These are phyloP conservation scores for Therioaphis trifolii DNA, from an alignment of 2,888 invertebrate species.

Conservation along the genomic window DNA sequence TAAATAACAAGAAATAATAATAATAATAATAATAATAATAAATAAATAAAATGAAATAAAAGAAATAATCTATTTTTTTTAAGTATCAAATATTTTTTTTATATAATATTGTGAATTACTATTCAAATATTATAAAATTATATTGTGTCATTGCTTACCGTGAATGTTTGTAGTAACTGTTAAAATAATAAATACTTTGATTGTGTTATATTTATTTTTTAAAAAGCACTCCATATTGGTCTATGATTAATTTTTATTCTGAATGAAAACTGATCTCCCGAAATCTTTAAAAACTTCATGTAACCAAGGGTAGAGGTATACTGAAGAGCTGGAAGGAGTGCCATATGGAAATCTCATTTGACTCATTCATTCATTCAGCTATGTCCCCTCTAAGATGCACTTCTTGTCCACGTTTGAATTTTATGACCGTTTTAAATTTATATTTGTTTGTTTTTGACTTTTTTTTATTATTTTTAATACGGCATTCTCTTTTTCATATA, in stretches of 20 bases:
- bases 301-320: conserved; percentile 40
- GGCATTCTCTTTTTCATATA: neutral
- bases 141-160: conserved; percentile 23
- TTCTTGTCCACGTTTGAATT: conserved; percentile 34
- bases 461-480: conserved; percentile 50
- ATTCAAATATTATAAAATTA: neutral
- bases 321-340: conserved; percentile 43
- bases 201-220: neutral
- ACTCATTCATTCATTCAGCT: conserved; percentile 7
- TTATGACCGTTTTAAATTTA: conserved; percentile 42
- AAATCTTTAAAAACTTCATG: conserved; percentile 23
- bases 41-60: neutral
- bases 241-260: neutral
- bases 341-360: conserved; percentile 36
- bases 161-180: conserved; percentile 5
- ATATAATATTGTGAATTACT: neutral
- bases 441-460: conserved; percentile 42
- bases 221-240: neutral
- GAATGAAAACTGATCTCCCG: neutral
- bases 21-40: neutral
- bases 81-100: neutral
- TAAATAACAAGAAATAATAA: neutral
- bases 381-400: conserved; percentile 48
- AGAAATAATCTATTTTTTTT: too few species aligned
- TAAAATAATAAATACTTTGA: neutral